Conservation (phyloP, 2,888 invertebrate genomes). For the Dermolepida albohirtum region DNA sequence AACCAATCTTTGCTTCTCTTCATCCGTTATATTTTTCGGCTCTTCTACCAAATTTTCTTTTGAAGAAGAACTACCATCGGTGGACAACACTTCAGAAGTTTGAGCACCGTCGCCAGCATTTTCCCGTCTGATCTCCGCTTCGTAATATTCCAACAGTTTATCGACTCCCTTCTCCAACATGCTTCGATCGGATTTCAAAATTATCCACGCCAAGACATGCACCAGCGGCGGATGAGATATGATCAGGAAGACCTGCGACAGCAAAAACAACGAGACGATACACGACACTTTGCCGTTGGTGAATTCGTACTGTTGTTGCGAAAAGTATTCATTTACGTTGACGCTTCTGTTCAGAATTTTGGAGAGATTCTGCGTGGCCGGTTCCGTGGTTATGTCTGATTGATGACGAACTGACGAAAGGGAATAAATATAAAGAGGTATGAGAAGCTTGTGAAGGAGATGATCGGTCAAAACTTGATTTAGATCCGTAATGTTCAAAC, state of each 20-base stretch:
- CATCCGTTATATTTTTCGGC: conserved; percentile 88
- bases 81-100: conserved; percentile 50
- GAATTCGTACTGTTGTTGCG: conserved; percentile 59
- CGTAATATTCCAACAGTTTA: conserved; percentile 61
- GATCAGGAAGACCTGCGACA: conserved; percentile 96
- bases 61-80: conserved; percentile 54
- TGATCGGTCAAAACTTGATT: conserved; percentile 96
- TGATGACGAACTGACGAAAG: conserved; percentile 69
- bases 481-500: conserved; percentile 89
- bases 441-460: conserved; percentile 89
- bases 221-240: conserved; percentile 92
- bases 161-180: conserved; percentile 61
- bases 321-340: conserved; percentile 63
- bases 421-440: conserved; percentile 95
- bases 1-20: conserved; percentile 80
- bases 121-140: conserved; percentile 52
- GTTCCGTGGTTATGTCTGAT: conserved; percentile 70
- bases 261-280: conserved; percentile 89
- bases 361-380: conserved; percentile 73
- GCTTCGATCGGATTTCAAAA: conserved; percentile 81
- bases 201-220: conserved; percentile 89
- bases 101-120: conserved; percentile 48
- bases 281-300: conserved; percentile 78
- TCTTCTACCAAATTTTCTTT: conserved; percentile 64
- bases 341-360: conserved; percentile 73